Evolutionary conservation across 2,797 vertebrate species (phyloP).

Genomic region (Sarcoramphus papa): DNA sequence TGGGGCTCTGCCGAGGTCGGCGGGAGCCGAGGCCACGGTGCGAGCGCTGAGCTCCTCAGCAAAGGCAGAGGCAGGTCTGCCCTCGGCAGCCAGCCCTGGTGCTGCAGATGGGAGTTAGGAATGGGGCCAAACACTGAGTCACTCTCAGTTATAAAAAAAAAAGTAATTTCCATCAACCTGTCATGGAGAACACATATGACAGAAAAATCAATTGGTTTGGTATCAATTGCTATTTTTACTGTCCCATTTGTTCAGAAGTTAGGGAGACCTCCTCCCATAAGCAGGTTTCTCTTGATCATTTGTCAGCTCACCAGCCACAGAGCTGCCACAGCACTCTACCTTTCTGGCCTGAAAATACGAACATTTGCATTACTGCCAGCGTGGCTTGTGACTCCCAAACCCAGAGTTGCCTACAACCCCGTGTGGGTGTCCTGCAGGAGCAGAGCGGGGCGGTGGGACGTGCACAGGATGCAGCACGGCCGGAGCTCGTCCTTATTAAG

Average conservation of each 20-base stretch:
- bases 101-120: accelerated
- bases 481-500: accelerated
- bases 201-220: not conserved
- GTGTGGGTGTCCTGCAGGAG: not conserved
- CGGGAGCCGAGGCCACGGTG: accelerated
- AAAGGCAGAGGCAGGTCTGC: too few species aligned
- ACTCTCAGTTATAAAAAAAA: too few species aligned
- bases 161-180: not conserved
- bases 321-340: not conserved
- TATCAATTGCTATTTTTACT: not conserved
- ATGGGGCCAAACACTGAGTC: not conserved
- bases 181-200: not conserved
- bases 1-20: not conserved
- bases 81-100: not conserved
- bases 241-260: not conserved
- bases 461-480: accelerated
- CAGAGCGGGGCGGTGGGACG: accelerated
- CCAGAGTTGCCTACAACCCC: accelerated
- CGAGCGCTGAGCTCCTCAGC: not conserved
- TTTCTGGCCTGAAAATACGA: not conserved
- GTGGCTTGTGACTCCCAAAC: not conserved
- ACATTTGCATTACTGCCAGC: not conserved
- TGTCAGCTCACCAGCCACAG: not conserved
- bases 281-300: not conserved
- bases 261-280: not conserved